These are phyloP conservation scores for Anarsia innoxiella DNA, from an alignment of 2,888 invertebrate genomes.

Conservation along the genomic window DNA sequence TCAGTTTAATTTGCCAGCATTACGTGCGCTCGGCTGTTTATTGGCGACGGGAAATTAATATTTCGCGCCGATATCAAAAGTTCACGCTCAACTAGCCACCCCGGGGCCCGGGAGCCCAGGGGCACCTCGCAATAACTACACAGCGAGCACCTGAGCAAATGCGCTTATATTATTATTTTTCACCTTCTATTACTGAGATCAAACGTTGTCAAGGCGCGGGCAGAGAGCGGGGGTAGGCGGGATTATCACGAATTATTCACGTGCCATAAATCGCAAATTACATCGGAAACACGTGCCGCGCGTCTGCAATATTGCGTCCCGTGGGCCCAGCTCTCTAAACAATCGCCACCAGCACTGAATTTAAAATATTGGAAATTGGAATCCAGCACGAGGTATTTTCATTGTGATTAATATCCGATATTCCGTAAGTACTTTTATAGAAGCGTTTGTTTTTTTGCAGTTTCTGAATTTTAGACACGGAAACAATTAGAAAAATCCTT, in stretches of 20 bases:
- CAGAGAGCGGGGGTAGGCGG: slow-evolving; percentile 25
- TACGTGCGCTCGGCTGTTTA: slow-evolving; percentile 63
- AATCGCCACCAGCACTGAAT: slow-evolving; percentile 33
- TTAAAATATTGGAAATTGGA: slow-evolving; percentile 35
- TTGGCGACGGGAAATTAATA: slow-evolving; percentile 72
- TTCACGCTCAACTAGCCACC: slow-evolving; percentile 72
- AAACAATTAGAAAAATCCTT: too few relatives aligned
- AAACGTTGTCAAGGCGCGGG: slow-evolving; percentile 58
- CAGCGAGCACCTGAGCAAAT: slow-evolving; percentile 56
- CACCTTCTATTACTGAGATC: slow-evolving; percentile 52
- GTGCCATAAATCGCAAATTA: slow-evolving; percentile 71
- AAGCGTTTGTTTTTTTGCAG: too few relatives aligned
- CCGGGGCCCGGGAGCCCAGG: slow-evolving; percentile 23
- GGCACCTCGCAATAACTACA: slow-evolving; percentile 55
- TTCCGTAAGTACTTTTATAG: too few relatives aligned
- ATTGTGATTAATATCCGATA: too few relatives aligned
- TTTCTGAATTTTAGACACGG: too few relatives aligned
- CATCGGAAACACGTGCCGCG: slow-evolving; percentile 58
- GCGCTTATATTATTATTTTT: slow-evolving; percentile 69
- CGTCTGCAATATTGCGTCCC: slow-evolving; percentile 49
- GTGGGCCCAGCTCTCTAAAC: slow-evolving; percentile 41
- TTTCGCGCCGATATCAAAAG: slow-evolving; percentile 72
- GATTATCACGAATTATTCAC: slow-evolving; percentile 68
- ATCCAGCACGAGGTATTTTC: too few relatives aligned
- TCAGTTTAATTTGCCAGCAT: slow-evolving; percentile 69